Conservation (phyloP, 2,888 invertebrate genomes). For the Tupiocoris notatus region DNA sequence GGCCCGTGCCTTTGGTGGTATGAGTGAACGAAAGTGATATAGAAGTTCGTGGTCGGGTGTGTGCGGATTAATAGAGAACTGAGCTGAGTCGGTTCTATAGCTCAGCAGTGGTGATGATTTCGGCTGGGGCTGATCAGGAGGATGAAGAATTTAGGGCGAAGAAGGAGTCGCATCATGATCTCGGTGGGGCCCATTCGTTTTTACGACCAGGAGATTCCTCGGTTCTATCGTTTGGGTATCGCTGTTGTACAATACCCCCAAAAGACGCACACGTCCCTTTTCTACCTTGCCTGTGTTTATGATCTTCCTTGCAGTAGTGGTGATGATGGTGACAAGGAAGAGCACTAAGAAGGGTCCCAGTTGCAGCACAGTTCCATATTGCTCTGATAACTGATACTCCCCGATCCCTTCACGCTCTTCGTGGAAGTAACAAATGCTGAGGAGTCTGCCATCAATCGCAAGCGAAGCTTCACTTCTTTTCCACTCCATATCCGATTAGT, state of each 20-base stretch:
- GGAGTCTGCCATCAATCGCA: neutral
- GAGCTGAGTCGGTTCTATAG: neutral
- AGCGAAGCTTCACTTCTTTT: constrained; percentile 4
- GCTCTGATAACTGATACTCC: constrained; percentile 40
- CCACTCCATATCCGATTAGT: constrained; percentile 28
- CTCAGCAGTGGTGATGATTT: neutral
- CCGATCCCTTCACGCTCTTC: neutral
- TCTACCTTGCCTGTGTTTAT: constrained; percentile 24
- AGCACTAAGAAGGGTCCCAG: neutral
- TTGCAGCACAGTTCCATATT: constrained; percentile 24
- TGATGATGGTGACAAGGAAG: neutral
- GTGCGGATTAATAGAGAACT: neutral
- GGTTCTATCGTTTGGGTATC: no score
- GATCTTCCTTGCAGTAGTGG: neutral
- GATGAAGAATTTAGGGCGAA: neutral
- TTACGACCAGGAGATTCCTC: constrained; percentile 19
- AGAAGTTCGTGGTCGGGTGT: no score
- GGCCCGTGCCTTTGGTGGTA: no score
- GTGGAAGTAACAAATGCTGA: neutral
- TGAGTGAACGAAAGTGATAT: no score
- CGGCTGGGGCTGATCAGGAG: neutral
- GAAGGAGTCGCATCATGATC: constrained; percentile 33
- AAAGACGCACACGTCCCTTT: neutral
- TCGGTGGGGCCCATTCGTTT: constrained; percentile 32
- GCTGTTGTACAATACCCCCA: neutral